A percentile compares a stretch with the other conserved stretches of the same genome.
These are phyloP conservation scores for Halcyon leucocephala DNA, from an alignment of 2,797 vertebrate species.

Conservation along the genomic window DNA sequence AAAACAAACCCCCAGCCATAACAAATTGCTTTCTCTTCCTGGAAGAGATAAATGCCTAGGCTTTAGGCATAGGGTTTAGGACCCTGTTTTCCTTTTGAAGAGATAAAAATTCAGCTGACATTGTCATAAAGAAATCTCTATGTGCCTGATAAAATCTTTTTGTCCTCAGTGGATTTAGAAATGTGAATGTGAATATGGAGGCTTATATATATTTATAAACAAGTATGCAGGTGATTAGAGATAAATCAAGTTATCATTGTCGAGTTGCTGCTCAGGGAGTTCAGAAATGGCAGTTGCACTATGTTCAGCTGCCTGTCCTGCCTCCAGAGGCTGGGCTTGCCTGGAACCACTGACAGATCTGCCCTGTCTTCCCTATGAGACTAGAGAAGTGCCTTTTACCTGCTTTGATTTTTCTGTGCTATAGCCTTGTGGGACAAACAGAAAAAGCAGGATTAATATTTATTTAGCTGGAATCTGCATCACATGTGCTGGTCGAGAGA, in stretches of 20 bases:
- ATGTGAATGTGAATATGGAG: background rate
- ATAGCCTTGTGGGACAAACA: background rate
- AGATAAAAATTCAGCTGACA: background rate
- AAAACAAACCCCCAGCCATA: background rate
- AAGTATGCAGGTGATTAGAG: background rate
- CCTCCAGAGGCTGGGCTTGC: background rate
- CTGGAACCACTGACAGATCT: background rate
- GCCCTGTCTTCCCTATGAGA: background rate
- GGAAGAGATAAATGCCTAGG: background rate
- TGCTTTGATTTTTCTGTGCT: background rate
- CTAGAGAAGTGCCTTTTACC: background rate
- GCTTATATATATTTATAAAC: background rate
- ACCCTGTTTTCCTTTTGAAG: background rate
- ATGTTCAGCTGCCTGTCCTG: background rate
- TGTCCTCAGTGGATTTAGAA: background rate
- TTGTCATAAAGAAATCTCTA: background rate
- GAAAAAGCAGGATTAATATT: constrained; percentile 45
- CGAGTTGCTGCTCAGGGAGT: background rate
- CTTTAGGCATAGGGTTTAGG: background rate
- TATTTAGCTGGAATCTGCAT: constrained; percentile 47
- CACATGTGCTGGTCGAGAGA: constrained; percentile 18
- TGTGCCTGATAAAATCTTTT: background rate
- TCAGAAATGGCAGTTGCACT: background rate
- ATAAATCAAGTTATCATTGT: background rate
- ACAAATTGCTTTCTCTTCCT: background rate